These are phyloP conservation scores for Eupeodes corollae DNA, from an alignment of 1,140 invertebrate genomes.

Conservation along the genomic window DNA sequence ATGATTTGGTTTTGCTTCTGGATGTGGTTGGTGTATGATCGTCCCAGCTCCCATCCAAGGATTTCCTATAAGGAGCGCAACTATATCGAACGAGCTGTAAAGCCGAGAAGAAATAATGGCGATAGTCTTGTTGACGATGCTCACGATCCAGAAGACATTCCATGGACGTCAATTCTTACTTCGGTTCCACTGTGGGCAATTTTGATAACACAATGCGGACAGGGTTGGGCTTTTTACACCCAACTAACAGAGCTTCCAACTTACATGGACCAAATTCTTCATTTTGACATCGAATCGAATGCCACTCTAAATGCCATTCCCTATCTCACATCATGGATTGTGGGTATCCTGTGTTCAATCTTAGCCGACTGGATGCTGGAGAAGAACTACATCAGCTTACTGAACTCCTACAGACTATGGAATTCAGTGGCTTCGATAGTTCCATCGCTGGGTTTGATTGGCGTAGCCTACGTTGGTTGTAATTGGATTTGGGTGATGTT, in stretches of 20 bases:
- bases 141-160: constrained; percentile 28
- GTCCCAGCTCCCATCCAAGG: constrained; percentile 64
- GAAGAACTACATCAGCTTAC: constrained; percentile 47
- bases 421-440: constrained; percentile 63
- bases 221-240: constrained; percentile 92
- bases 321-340: constrained; percentile 59
- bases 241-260: constrained; percentile 86
- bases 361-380: constrained; percentile 58
- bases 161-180: constrained; percentile 68
- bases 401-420: constrained; percentile 63
- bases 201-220: constrained; percentile 75
- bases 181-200: constrained; percentile 82
- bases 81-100: constrained; percentile 53
- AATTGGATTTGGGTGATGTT: constrained; percentile 56
- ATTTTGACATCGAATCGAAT: constrained; percentile 77
- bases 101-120: constrained; percentile 17
- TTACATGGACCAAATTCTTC: constrained; percentile 85
- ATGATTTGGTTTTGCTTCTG: constrained; percentile 71
- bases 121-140: background rate
- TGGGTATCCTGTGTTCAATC: constrained; percentile 55
- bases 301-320: constrained; percentile 69
- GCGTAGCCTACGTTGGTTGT: constrained; percentile 66
- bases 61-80: constrained; percentile 59
- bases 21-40: constrained; percentile 60
- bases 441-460: constrained; percentile 60